Conservation (phyloP, 1,140 invertebrate species). For the Calephelis virginiensis region DNA sequence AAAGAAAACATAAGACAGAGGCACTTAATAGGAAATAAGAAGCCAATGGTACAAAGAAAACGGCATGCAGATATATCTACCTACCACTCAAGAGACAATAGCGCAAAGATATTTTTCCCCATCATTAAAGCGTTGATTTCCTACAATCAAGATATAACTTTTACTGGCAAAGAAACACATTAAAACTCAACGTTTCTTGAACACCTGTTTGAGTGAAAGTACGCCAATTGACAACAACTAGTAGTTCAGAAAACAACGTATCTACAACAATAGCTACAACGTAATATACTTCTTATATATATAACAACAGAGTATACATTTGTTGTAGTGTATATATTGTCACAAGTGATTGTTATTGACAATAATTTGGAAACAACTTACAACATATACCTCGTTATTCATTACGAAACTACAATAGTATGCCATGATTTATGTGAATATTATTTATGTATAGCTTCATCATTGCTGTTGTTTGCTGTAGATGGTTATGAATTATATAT, state of each 20-base stretch:
- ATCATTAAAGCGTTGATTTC: constrained; percentile 3
- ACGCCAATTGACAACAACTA: constrained; percentile 20
- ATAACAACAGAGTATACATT: constrained; percentile 4
- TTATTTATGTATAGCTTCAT: neutral
- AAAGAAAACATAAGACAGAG: no score
- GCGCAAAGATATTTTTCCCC: no score
- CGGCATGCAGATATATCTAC: no score
- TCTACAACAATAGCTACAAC: neutral
- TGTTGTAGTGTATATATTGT: neutral
- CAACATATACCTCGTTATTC: neutral
- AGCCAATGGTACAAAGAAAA: no score
- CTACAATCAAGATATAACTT: constrained; percentile 10
- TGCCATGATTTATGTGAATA: neutral
- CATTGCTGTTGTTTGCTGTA: neutral
- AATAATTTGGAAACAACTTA: constrained; percentile 5
- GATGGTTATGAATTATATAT: neutral
- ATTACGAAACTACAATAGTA: neutral
- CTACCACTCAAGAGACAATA: no score
- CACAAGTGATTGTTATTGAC: constrained; percentile 11
- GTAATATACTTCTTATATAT: constrained; percentile 5
- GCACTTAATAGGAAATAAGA: no score
- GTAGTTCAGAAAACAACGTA: constrained; percentile 15
- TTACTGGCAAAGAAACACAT: constrained; percentile 12
- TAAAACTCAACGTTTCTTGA: constrained; percentile 11
- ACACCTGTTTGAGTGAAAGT: constrained; percentile 24